Base-by-base conservation (phyloP, 2,888 invertebrate species). In the Aporophyla nigra region DNA sequence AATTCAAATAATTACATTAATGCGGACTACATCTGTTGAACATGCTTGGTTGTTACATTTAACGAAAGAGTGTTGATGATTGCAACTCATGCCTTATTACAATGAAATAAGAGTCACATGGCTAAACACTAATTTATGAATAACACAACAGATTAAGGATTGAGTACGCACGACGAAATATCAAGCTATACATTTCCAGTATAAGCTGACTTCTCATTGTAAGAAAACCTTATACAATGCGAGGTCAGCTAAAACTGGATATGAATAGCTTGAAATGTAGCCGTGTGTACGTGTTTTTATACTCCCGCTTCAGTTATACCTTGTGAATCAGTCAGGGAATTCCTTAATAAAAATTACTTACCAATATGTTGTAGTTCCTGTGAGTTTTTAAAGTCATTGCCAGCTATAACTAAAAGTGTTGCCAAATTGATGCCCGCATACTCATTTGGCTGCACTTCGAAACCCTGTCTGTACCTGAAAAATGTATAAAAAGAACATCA, bases 391-490 rank as follows among this genome's bases (percentile, higher is more conserved):
- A 99, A 99, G 92, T 99, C 99, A 93, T 99, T 99, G 70, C 99
- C 99, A 86, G 98, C 99, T 89, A 99, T 99, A 74, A 99, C 99
- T 77, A 99, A 97, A 59, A 99, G 97, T 1, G 99, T 99, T 56
- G 99, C 99, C 90, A 99, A 97, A 97, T 99, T 99, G 83, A 99
- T 99, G 74, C 99, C 99, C 46, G 99, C 99, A 96, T 99, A 99
- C 96, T 99, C 99, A 94, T 99, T 99, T 1, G 99, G 99, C 93
- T 99, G 99, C 66, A 99, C 98, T 95, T 99, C 99, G 93, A 99
- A 99, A 68, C 99, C 99, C 95, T 99, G 99, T 88, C 99, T 97
- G 93, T 99, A 99, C 97, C 97, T 97, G 80, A 78, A 91, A 92
- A 82, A 62, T n/a, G n/a, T n/a, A n/a, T n/a, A 62, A 56, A 74